Conservation (phyloP, 64 coral and sea anemone species). For the Pocillopora damicornis region DNA sequence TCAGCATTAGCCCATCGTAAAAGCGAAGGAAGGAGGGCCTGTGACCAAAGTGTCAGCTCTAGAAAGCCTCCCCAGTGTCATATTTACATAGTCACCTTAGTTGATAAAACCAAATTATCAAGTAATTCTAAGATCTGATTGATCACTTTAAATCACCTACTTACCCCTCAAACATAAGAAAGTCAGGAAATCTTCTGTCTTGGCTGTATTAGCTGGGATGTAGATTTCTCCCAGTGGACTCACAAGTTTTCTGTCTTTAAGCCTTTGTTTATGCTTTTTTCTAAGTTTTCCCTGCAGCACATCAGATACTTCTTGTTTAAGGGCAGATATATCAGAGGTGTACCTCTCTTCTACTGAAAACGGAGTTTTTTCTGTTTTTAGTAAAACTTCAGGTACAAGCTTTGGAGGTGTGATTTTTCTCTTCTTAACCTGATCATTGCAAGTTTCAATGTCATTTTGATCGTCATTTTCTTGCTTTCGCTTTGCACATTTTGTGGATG, state of each 20-base stretch:
- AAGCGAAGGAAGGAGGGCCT: too few species aligned
- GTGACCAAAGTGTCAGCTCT: too few species aligned
- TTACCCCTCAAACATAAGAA: constrained; percentile 77
- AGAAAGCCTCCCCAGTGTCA: too few species aligned
- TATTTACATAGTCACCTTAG: too few species aligned
- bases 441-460: neutral
- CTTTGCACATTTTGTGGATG: neutral
- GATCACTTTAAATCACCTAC: neutral
- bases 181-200: constrained; percentile 74
- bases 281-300: neutral
- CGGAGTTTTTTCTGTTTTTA: neutral
- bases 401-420: neutral
- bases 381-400: neutral
- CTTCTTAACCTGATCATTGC: neutral
- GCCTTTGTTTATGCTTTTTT: neutral
- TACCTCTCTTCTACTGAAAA: neutral
- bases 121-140: neutral
- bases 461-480: neutral
- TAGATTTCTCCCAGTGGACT: constrained; percentile 23
- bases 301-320: neutral
- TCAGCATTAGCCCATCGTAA: too few species aligned
- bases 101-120: neutral
- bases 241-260: constrained; percentile 34
- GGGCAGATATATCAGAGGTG: neutral
- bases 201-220: constrained; percentile 42